Conservation (phyloP, 2,113 vertebrate genomes). For the Seriola dumerili region DNA sequence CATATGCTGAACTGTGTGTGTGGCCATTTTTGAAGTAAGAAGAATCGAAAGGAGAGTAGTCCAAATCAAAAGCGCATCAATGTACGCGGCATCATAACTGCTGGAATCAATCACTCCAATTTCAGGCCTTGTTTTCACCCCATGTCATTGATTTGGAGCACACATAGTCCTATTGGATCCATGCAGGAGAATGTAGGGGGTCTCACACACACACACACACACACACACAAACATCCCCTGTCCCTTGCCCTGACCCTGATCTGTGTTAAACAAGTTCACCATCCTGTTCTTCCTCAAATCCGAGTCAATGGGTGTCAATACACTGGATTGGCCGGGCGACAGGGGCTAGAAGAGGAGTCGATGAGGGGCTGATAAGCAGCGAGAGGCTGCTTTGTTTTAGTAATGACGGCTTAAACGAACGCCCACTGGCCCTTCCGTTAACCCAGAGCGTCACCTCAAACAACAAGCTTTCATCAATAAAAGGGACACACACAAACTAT, state of each 20-base stretch:
- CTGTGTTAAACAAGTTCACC: slow-evolving; percentile 81
- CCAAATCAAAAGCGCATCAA: slow-evolving; percentile 60
- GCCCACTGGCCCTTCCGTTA: slow-evolving; percentile 56
- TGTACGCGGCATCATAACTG: slow-evolving; percentile 62
- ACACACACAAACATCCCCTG: slow-evolving; percentile 43
- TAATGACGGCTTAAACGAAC: slow-evolving; percentile 85
- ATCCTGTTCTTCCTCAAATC: slow-evolving; percentile 78
- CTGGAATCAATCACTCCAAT: slow-evolving; percentile 68
- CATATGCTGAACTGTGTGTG: neutral
- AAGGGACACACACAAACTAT: slow-evolving; percentile 41
- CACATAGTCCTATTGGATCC: slow-evolving; percentile 71
- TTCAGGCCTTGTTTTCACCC: slow-evolving; percentile 67
- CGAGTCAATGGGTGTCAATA: slow-evolving; percentile 85
- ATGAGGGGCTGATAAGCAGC: slow-evolving; percentile 82
- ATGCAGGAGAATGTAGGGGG: slow-evolving; percentile 42
- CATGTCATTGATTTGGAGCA: slow-evolving; percentile 73
- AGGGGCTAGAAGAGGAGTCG: slow-evolving; percentile 79
- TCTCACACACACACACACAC: slow-evolving; percentile 43
- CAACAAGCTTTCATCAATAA: slow-evolving; percentile 73
- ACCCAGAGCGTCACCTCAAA: slow-evolving; percentile 73
- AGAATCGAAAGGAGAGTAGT: slow-evolving; percentile 21
- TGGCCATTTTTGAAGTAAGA: slow-evolving; percentile 37
- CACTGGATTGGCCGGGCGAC: slow-evolving; percentile 72
- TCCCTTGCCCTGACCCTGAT: slow-evolving; percentile 80
- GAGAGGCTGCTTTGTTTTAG: slow-evolving; percentile 86